Evolutionary conservation across 2,888 invertebrate species (phyloP).

Genomic region (Drosophila demipolita): DNA sequence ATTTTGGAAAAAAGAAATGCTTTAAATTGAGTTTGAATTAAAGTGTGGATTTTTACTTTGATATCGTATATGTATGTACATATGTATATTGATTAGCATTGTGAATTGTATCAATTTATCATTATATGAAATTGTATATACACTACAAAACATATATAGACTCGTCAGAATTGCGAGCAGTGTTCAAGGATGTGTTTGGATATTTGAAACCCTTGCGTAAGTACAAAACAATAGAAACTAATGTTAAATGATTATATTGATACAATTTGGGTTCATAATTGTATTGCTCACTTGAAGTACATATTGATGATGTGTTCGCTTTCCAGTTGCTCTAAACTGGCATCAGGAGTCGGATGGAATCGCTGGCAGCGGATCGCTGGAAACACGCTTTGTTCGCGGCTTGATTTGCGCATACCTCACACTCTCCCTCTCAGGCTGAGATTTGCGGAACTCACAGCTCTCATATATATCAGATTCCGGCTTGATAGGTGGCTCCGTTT

Average conservation of each 20-base stretch:
- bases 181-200: neutral
- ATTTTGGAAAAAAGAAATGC: slow-evolving; percentile 6
- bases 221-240: neutral
- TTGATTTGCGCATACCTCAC: slow-evolving; percentile 71
- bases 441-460: slow-evolving; percentile 2
- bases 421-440: slow-evolving; percentile 5
- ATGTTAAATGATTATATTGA: neutral
- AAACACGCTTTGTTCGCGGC: slow-evolving; percentile 58
- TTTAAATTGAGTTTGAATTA: slow-evolving; percentile 2
- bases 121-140: slow-evolving; percentile 1
- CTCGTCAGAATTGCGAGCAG: neutral
- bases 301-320: neutral
- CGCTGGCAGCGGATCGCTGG: slow-evolving; percentile 80
- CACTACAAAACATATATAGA: slow-evolving; percentile 2
- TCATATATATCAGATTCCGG: slow-evolving; percentile 29
- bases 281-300: slow-evolving; percentile 14
- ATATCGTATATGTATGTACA: slow-evolving; percentile 11
- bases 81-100: slow-evolving; percentile 6
- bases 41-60: neutral
- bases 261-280: neutral
- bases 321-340: neutral
- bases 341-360: slow-evolving; percentile 54
- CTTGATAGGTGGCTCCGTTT: slow-evolving; percentile 18
- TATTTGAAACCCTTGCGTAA: neutral
- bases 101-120: slow-evolving; percentile 4